phyloP scores from a whole-genome alignment of 2,113 vertebrate genomes.

The Brachypteracias leptosomus region DNA sequence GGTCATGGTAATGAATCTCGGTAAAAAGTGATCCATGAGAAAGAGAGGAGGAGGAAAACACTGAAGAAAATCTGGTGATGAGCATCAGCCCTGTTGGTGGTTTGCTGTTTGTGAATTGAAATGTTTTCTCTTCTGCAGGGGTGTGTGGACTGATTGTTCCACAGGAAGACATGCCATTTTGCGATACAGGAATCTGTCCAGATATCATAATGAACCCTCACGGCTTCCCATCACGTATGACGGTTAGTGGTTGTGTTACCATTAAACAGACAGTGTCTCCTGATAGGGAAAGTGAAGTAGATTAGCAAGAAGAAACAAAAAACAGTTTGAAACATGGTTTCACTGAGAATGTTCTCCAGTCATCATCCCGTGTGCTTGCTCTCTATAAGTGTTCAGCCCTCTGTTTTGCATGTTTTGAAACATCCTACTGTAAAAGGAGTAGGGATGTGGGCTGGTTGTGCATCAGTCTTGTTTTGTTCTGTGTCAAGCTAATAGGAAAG shows the following conservation, averaged over 20 bases:
- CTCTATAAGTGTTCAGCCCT: background rate
- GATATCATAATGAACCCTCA: slow-evolving; percentile 99
- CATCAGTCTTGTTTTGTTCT: background rate
- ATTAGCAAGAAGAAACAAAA: background rate
- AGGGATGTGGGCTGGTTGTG: background rate
- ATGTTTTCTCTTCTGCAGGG: slow-evolving; percentile 78
- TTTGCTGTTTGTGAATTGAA: slow-evolving; percentile 1
- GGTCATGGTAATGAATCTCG: slow-evolving; percentile 54
- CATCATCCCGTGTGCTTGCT: fast-evolving
- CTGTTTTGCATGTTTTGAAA: background rate
- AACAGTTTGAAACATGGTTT: background rate
- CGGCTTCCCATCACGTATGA: slow-evolving; percentile 98
- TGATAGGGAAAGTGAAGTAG: background rate
- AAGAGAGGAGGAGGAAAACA: slow-evolving; percentile 34
- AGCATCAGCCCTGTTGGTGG: slow-evolving; percentile 11
- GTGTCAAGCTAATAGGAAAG: background rate
- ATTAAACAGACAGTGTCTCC: background rate
- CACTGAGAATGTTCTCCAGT: background rate
- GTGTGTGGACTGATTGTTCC: slow-evolving; percentile 97
- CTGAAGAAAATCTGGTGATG: slow-evolving; percentile 28
- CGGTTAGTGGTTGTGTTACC: slow-evolving; percentile 72
- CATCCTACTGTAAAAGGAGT: background rate
- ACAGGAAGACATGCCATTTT: slow-evolving; percentile 99
- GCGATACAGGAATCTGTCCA: slow-evolving; percentile 95
- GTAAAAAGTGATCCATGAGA: slow-evolving; percentile 33